Base-by-base conservation (phyloP, 2,888 invertebrate species). In the Megamerina dolium region DNA sequence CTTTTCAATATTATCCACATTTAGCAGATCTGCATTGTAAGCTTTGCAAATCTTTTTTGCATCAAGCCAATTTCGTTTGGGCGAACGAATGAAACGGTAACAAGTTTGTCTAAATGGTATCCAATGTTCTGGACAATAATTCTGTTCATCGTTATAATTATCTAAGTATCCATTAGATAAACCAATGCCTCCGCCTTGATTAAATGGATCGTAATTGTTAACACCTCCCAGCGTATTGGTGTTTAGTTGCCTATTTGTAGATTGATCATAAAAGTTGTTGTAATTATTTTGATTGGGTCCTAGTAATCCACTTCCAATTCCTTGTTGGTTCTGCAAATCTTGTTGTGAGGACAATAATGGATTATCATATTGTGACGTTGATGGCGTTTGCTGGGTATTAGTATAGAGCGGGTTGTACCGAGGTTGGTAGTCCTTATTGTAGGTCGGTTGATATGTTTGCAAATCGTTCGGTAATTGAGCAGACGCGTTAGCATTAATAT, bases 1-100 rank as follows among this genome's bases (percentile, higher is more conserved):
- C 66, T 95, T 94, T 46, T 89, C 89, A 4, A 83, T 74, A 43
- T 77, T 82, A 62, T 87, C 87, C 5, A 95, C 79, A 49, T 87
- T 82, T 0, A 86, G 75, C 40, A 94, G 73, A 63, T 92, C 88
- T 2, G 89, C 81, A 59, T 85, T 84, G 58, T 83, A 86, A 1
- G 87, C 85, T 74, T 84, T 82, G 64, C 93, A 94, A 55, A 88
- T 85, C 59, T 80, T 80, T 54, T 84, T 79, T 0, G 93, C 91
- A 57, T 91, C 91, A 56, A 81, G 82, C 61, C 85, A 81, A 31
- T 81, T 81, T 43, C 83, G 84, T 56, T 82, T 78, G 1, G 93
- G 93, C 5, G 90, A 91, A 60, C 88, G 86, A 3, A 89, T 87
- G 61, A 94, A 95, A 38, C 88, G 81, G 66, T 91, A 94, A 68